Base-by-base conservation (phyloP, 2,113 vertebrate genomes). In the Grantiella picta region DNA sequence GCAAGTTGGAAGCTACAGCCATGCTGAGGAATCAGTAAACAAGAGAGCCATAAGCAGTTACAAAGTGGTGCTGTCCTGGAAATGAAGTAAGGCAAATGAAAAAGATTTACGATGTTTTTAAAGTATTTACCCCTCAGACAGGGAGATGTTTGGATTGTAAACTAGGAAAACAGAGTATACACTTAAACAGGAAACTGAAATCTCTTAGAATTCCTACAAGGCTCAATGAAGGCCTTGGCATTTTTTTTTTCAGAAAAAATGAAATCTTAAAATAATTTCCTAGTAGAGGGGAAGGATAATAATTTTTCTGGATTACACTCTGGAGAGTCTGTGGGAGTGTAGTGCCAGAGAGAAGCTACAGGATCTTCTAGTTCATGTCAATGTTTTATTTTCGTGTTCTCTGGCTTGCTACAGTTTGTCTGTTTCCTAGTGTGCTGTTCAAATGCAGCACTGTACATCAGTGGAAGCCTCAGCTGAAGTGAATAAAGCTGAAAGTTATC, bases 401-500 rank as follows among this genome's bases (percentile, higher is more conserved):
- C 53, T 77, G 36, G n/a, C 56, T 70, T 42, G 25, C 23, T 89
- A 0, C 57, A 73, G 81, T 89, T 78, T 90, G 21, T 52, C 38
- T 82, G 35, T 88, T 71, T 79, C 40, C 29, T 71, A 7, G 22
- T 42, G 10, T 47, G 17, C 44, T 54, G 23, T 59, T 42, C 66
- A 63, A 20, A 40, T 28, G 72, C 53, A 80, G 24, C 24, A 3
- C 25, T 61, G 24, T 21, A 33, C 29, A 31, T 60, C 49, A 86
- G 79, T 42, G 77, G 66, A 42, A 79, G 65, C 29, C 44, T 94
- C 57, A 86, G 77, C 72, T 65, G 27, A 57, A 22, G 47, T 70
- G 77, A 89, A 24, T 64, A 82, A 91, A 94, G 73, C 72, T 87
- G 72, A 63, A 83, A 60, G 42, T 89, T 91, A 47, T 89, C 80